phyloP scores from a whole-genome alignment of 2,888 invertebrate species.

The Eristalis tenax region DNA sequence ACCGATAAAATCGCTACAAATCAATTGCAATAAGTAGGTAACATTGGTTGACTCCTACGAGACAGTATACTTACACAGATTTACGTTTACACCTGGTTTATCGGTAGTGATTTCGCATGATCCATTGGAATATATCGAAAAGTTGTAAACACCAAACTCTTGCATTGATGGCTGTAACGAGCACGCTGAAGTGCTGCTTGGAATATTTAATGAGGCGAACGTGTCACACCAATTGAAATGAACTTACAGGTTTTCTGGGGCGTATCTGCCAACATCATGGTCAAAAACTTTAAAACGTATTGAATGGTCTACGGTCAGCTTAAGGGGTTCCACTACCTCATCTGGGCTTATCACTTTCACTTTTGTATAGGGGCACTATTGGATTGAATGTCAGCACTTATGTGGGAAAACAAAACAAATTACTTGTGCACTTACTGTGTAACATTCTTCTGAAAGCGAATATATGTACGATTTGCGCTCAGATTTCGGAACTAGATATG shows the following conservation, averaged over 20 bases:
- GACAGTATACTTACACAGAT: constrained; percentile 81
- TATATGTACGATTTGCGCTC: constrained; percentile 83
- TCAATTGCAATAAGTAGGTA: neutral
- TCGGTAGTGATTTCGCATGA: constrained; percentile 83
- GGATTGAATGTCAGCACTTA: neutral
- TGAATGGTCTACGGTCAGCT: constrained; percentile 82
- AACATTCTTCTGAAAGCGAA: constrained; percentile 87
- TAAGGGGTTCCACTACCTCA: constrained; percentile 78
- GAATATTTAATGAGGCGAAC: neutral
- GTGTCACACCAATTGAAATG: neutral
- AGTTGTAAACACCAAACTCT: constrained; percentile 88
- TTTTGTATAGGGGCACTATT: constrained; percentile 85
- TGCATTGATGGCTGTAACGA: constrained; percentile 82
- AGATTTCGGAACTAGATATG: constrained; percentile 83
- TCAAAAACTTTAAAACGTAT: constrained; percentile 84
- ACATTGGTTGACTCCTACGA: neutral
- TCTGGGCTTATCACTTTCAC: constrained; percentile 78
- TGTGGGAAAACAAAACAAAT: neutral
- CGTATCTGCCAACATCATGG: constrained; percentile 82
- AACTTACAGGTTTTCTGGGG: constrained; percentile 78
- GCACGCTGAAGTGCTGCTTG: constrained; percentile 84
- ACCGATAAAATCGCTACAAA: constrained; percentile 76
- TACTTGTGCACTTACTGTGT: constrained; percentile 83
- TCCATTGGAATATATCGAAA: constrained; percentile 82
- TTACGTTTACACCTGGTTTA: constrained; percentile 87